A percentile compares a stretch with the other conserved stretches of the same genome.
phyloP scores from a whole-genome alignment of 2,797 vertebrate species.

The Anomalospiza imberbis region DNA sequence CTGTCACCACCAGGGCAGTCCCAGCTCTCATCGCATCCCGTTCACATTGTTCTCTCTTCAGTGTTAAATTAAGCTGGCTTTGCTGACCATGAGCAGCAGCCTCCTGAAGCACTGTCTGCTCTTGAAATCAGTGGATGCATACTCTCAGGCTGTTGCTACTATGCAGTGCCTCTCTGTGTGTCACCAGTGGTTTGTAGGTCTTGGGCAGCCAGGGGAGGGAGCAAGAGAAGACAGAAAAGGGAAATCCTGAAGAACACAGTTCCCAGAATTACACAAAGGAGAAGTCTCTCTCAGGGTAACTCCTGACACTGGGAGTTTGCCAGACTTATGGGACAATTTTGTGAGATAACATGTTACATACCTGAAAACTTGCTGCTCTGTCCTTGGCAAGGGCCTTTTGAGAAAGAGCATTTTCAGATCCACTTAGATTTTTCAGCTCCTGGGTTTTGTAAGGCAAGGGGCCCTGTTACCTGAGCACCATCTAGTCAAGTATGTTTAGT shows the following conservation, averaged over 20 bases:
- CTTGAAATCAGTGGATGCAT: neutral
- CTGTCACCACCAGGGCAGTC: constrained; percentile 8
- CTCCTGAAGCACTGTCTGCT: neutral
- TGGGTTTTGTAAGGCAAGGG: neutral
- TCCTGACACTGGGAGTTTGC: neutral
- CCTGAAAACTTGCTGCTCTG: neutral
- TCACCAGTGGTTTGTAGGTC: neutral
- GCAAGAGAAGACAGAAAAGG: neutral
- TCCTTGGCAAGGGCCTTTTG: neutral
- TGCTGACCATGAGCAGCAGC: neutral
- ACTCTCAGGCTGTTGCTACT: constrained; percentile 34
- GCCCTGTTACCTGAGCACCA: neutral
- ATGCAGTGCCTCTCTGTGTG: neutral
- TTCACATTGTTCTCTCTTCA: neutral
- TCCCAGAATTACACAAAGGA: neutral
- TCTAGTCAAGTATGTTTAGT: neutral
- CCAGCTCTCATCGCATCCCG: constrained; percentile 8
- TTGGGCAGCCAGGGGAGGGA: neutral
- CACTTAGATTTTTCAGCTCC: neutral
- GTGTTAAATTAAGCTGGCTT: constrained; percentile 34
- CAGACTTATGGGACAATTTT: neutral
- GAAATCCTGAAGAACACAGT: neutral
- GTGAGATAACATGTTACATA: neutral
- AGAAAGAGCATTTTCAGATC: neutral
- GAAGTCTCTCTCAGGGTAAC: neutral